Conservation (phyloP, 2,888 invertebrate genomes). For the Thecophora atra region DNA sequence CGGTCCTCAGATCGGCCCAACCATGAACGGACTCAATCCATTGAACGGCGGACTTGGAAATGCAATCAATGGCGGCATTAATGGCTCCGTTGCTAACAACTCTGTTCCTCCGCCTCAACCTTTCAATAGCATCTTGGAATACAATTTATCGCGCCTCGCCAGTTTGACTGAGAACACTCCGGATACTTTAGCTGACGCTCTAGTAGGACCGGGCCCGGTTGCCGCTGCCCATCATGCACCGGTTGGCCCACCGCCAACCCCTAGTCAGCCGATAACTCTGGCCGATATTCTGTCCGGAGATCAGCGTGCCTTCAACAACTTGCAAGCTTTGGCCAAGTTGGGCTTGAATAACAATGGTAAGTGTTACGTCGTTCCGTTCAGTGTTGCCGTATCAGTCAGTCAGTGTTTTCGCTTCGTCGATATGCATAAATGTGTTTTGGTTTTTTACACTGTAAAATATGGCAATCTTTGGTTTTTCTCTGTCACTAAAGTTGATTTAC, state of each 20-base stretch:
- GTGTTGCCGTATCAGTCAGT: not conserved
- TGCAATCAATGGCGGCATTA: slow-evolving; percentile 41
- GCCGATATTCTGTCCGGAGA: slow-evolving; percentile 80
- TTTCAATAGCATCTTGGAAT: slow-evolving; percentile 80
- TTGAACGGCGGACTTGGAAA: slow-evolving; percentile 41
- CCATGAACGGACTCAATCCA: slow-evolving; percentile 41
- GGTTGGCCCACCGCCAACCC: slow-evolving; percentile 66
- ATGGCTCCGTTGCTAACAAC: slow-evolving; percentile 50
- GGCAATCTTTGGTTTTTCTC: too few species aligned
- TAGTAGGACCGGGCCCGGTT: slow-evolving; percentile 46
- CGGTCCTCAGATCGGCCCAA: slow-evolving; percentile 46
- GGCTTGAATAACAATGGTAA: slow-evolving; percentile 76
- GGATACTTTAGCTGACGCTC: slow-evolving; percentile 64
- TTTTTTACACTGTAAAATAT: too few species aligned
- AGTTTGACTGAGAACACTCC: slow-evolving; percentile 77
- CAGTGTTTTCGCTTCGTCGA: not conserved
- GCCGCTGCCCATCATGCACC: slow-evolving; percentile 52
- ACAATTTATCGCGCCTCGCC: slow-evolving; percentile 85
- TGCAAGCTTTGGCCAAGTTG: slow-evolving; percentile 89
- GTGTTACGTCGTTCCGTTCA: slow-evolving; percentile 44
- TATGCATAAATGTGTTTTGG: not conserved
- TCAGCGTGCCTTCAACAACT: slow-evolving; percentile 84
- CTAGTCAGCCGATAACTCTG: slow-evolving; percentile 76
- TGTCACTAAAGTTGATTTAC: too few species aligned
- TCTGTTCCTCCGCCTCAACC: slow-evolving; percentile 64